Evolutionary conservation across 2,113 vertebrate species (phyloP).

Genomic region (Entelurus aequoreus): DNA sequence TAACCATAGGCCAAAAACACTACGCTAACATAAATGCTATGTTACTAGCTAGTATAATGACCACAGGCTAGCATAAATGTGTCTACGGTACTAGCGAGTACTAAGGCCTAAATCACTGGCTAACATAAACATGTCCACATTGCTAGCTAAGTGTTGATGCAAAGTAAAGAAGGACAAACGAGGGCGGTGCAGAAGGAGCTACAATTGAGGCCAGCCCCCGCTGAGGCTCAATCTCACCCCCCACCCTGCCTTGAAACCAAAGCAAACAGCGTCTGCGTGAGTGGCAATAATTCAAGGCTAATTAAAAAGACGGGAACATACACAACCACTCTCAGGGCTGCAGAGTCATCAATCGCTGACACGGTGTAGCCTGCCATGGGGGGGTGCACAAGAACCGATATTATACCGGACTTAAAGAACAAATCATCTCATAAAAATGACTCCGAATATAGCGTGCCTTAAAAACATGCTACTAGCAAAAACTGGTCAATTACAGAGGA

Average conservation of each 20-base stretch:
- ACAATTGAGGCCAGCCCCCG: constrained; percentile 29
- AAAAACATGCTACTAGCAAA: no score
- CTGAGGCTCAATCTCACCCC: constrained; percentile 34
- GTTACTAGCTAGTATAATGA: not conserved
- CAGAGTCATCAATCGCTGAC: constrained; percentile 45
- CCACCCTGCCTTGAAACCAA: constrained; percentile 20
- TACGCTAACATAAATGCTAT: not conserved
- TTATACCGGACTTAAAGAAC: no score
- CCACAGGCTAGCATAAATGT: not conserved
- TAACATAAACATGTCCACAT: constrained; percentile 6
- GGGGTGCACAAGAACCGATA: not conserved
- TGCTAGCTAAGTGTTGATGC: not conserved
- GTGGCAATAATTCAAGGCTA: constrained; percentile 65
- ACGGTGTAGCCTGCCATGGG: not conserved
- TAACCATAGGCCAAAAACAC: not conserved
- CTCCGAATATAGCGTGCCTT: no score
- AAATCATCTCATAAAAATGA: no score
- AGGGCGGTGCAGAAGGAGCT: constrained; percentile 5
- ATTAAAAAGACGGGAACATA: constrained; percentile 59
- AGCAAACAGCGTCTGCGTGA: constrained; percentile 47
- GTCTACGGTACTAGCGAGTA: not conserved
- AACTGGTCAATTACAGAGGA: no score
- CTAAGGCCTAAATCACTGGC: not conserved
- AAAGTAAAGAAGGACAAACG: not conserved
- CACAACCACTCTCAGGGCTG: constrained; percentile 37